Evolutionary conservation across 2,113 vertebrate genomes (phyloP), one percentile per base, ranked within the genome.

Genomic region (Tyrannus savana): DNA sequence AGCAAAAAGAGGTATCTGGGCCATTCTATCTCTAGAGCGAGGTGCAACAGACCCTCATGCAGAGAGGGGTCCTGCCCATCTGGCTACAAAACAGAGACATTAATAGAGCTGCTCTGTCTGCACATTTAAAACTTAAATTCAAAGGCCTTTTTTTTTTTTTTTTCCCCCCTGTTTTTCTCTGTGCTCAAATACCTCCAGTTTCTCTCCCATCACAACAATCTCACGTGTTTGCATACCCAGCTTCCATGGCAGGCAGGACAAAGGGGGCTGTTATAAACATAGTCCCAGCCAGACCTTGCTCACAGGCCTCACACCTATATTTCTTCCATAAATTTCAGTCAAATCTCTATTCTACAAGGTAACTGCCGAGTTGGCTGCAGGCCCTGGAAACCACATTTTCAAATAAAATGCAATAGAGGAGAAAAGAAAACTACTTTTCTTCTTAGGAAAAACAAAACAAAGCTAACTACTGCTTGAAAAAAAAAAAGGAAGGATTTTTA

Each of bases 301-400:
- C 8, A 35, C 75, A 95, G 59, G 79, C 68, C 88, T 96, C 92
- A 96, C 88, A 95, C 90, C 79, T 95, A 35, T 35, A 84, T 90
- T 92, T 84, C 83, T 96, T 84, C 92, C 69, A 89, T 95, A 96
- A 96, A 93, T 87, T 76, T 41, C 64, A 63, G 41, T 59, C 68
- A 93, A 86, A 86, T 92, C 56, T 93, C 23, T 81, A 21, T 80
- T 92, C 87, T 89, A 84, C 86, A 56, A 92, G 52, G 90, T 73
- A 89, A 81, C 74, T 96, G 35, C 88, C 58, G 56, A 81, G 56
- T 76, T 94, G 95, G 93, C 92, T 92, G 64, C 85, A 84, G 49
- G 82, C 90, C 93, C 95, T 92, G 56, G 72, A 96, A 96, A 95
- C 95, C 92, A 64, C 93, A 78, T 49, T 92, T 97, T 95, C 88